Evolutionary conservation across 2,797 vertebrate genomes (phyloP).

Genomic region (Sylvia borin): DNA sequence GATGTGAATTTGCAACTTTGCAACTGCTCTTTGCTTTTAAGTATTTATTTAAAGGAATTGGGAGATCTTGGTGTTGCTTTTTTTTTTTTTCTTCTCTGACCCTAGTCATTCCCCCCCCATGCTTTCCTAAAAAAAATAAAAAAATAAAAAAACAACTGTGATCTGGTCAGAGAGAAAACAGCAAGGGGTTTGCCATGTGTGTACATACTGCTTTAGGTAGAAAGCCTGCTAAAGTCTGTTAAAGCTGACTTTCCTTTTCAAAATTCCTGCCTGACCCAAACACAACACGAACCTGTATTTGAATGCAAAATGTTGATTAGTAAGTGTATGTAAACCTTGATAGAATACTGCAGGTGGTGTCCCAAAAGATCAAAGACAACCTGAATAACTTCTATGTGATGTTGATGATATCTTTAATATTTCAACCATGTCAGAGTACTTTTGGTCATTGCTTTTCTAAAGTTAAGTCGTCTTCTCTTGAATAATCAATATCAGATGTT

Average conservation of each 20-base stretch:
- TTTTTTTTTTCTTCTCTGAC: not conserved
- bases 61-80: not conserved
- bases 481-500: slow-evolving; percentile 42
- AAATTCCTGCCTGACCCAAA: slow-evolving; percentile 26
- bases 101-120: not conserved
- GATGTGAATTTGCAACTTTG: slow-evolving; percentile 21
- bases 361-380: slow-evolving; percentile 23
- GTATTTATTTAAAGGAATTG: not conserved
- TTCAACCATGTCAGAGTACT: not conserved
- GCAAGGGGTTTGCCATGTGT: not conserved
- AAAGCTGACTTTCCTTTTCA: not conserved
- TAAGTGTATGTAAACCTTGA: slow-evolving; percentile 15
- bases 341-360: not conserved
- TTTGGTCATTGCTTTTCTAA: slow-evolving; percentile 40
- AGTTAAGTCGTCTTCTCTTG: slow-evolving; percentile 38
- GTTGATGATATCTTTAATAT: not conserved
- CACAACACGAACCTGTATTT: not conserved
- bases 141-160: not conserved
- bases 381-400: not conserved
- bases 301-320: slow-evolving; percentile 3
- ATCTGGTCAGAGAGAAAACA: not conserved
- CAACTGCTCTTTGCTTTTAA: not conserved
- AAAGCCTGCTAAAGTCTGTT: not conserved
- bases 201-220: not conserved
- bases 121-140: not conserved